Evolutionary conservation across 2,113 vertebrate species (phyloP), one percentile per base, ranked within the genome.

Genomic region (Camelus bactrianus): DNA sequence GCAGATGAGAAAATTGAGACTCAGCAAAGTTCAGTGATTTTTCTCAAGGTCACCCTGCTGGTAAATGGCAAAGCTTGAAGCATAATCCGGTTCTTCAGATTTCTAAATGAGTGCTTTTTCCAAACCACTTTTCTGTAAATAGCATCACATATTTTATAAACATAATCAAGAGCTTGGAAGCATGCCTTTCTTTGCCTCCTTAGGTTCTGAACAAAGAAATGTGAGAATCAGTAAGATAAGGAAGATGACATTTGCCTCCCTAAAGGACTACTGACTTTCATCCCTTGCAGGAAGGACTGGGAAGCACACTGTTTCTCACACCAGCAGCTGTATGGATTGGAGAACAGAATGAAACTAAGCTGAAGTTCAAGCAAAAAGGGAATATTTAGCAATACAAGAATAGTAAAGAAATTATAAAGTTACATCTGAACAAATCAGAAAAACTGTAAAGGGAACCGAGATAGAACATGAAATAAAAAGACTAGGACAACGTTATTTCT

Each of bases 341-440:
- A 56, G 46, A n/a, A 15, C 12, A 5, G 52, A 67, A 54, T 30
- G 56, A 24, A 75, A 72, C 56, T 38, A 26, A 79, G 52, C 14
- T 65, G 46, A 9, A 50, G 32, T 20, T 67, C 60, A 58, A 94
- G 70, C 52, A 80, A 76, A 79, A 73, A 48, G 20, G 35, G 46
- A 80, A 3, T 9, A n/a, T 52, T n/a, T 84, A 91, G 38, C 19
- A 38, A 15, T 30, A 28, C 14, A 62, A 82, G 67, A 58, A 75
- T n/a, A 67, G 89, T 70, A 77, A 56, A 38, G 48, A 48, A 50
- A 38, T 52, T 76, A 7, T 42, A 72, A 32, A 46, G 38, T 90
- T 94, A 88, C 8, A 8, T 67, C 60, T 81, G 91, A 93, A 75
- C 79, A 80, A 60, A 60, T 85, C n/a, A 69, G 35, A 94, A 92